These are phyloP conservation scores for Phalacrocorax aristotelis DNA, from an alignment of 2,113 vertebrate genomes.

Conservation along the genomic window DNA sequence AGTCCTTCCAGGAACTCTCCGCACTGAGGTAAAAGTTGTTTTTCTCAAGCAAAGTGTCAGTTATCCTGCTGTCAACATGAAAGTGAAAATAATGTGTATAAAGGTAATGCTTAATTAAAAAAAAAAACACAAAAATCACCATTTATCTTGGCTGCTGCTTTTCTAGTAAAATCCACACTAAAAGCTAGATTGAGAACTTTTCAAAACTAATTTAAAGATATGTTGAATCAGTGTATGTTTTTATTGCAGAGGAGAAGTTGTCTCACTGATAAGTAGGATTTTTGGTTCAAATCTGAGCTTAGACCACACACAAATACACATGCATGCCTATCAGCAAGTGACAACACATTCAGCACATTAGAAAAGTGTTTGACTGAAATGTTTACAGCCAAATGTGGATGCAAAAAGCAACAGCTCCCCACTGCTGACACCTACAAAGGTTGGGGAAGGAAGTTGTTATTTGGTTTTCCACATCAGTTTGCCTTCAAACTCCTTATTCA, in stretches of 20 bases:
- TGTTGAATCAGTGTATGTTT: neutral
- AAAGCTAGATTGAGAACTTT: neutral
- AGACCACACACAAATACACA: neutral
- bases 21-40: neutral
- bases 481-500: neutral
- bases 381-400: neutral
- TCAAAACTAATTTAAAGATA: neutral
- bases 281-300: neutral
- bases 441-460: neutral
- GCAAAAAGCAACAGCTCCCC: neutral
- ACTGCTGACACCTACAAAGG: neutral
- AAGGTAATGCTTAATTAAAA: neutral
- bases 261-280: neutral
- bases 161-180: neutral
- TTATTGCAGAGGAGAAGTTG: neutral
- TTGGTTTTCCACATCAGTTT: neutral
- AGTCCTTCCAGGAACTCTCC: neutral
- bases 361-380: neutral
- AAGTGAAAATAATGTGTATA: neutral
- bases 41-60: neutral
- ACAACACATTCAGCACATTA: neutral
- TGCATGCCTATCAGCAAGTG: neutral
- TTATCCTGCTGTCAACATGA: neutral
- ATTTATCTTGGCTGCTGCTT: neutral
- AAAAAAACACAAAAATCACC: accelerated